Evolutionary conservation across 2,888 invertebrate genomes (phyloP), one percentile per base, ranked within the genome.

Genomic region (Acanthopleura granulata): DNA sequence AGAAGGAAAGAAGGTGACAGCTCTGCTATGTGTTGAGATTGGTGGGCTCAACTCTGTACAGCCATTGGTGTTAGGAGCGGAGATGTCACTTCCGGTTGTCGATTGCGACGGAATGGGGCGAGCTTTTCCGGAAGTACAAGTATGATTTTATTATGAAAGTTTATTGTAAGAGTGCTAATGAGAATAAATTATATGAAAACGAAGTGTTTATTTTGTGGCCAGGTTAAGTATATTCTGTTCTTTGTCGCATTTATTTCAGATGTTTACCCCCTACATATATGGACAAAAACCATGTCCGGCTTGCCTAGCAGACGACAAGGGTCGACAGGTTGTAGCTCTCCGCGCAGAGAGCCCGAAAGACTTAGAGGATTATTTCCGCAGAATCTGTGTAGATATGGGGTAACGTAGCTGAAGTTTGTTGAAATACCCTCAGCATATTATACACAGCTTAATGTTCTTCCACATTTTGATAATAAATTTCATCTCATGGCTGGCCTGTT

Each of bases 81-180:
- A 81, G 16, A 76, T 85, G 14, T 82, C 78, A 16, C 40, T 88
- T 15, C 88, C 88, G 0, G 79, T 87, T 4, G 51, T 88, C 0
- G 89, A 89, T 75, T 83, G 83, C 72, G 89, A 89, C 74, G 84
- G 85, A 1, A 88, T 89, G 88, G 89, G 89, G 9, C 77, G 89
- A 61, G 89, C 89, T 0, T 89, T 88, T 78, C 89, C 89, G 1
- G 86, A 87, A 74, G 74, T 82, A n/a, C 81, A 80, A 76, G 77
- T 80, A 57, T 61, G 25, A 12, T 12, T 40, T 40, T 40, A 40
- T 40, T 40, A 40, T 40, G 40, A 40, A 40, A 40, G 9, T 40
- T 40, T 40, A 40, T 40, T 40, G 40, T 40, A 40, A 40, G 40
- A 40, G 9, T 40, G 9, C 40, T 3, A 9, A 40, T 40, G 40